Evolutionary conservation across 2,797 vertebrate species (phyloP).

Genomic region (Sebastes variabilis): DNA sequence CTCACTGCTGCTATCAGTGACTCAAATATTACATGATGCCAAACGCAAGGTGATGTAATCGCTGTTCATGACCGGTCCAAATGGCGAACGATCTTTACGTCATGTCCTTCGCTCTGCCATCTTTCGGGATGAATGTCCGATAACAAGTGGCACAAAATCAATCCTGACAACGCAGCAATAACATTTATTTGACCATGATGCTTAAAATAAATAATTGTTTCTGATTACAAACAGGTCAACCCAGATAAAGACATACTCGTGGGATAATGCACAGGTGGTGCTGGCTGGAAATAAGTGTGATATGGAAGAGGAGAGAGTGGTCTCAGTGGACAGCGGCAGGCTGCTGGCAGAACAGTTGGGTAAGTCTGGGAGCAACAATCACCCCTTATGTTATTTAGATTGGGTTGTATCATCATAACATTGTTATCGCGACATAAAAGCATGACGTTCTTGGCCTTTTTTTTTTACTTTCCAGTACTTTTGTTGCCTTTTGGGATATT

Average conservation of each 20-base stretch:
- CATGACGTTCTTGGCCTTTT: not conserved
- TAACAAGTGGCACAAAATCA: conserved; percentile 1
- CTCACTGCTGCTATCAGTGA: conserved; percentile 34
- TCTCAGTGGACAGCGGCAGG: conserved; percentile 91
- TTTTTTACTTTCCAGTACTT: not conserved
- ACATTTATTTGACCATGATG: not conserved
- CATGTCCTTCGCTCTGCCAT: not conserved
- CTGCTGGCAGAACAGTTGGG: conserved; percentile 96
- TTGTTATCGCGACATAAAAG: not conserved
- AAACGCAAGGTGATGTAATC: conserved; percentile 30
- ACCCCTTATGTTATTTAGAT: not conserved
- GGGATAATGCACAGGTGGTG: conserved; percentile 98
- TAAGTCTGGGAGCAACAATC: conserved; percentile 73
- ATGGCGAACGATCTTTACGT: conserved; percentile 26
- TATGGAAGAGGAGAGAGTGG: conserved; percentile 96
- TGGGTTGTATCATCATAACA: not conserved
- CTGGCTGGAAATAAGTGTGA: conserved; percentile 97
- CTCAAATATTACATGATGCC: conserved; percentile 40
- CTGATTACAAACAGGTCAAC: conserved; percentile 87
- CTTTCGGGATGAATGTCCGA: not conserved
- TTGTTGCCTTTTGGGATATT: not conserved
- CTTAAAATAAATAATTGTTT: not conserved
- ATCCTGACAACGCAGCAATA: not conserved
- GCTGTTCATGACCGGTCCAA: conserved; percentile 22
- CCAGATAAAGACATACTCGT: conserved; percentile 98